These are phyloP conservation scores for Fragum whitleyi DNA, from an alignment of 2,888 invertebrate species.

Conservation along the genomic window DNA sequence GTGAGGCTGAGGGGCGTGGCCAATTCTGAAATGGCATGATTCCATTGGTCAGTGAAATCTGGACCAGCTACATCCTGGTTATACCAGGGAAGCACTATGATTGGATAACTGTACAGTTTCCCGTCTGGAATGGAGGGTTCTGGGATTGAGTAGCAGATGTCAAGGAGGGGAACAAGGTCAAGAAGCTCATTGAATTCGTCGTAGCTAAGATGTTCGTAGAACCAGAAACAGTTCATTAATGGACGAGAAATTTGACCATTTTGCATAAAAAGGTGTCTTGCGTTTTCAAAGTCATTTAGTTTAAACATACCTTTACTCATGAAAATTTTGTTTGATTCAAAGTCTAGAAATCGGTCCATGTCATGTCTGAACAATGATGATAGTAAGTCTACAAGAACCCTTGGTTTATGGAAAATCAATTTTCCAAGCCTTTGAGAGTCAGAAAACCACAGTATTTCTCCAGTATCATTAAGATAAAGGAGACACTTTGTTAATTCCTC, in stretches of 20 bases:
- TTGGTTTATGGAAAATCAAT: slow-evolving; percentile 81
- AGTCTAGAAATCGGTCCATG: slow-evolving; percentile 77
- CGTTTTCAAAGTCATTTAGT: slow-evolving; percentile 76
- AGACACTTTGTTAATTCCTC: slow-evolving; percentile 78
- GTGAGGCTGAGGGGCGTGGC: slow-evolving; percentile 63
- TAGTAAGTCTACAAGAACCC: slow-evolving; percentile 76
- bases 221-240: slow-evolving; percentile 82
- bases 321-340: slow-evolving; percentile 78
- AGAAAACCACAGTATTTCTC: slow-evolving; percentile 82
- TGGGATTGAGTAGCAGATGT: slow-evolving; percentile 81
- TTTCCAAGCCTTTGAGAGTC: slow-evolving; percentile 74
- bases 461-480: slow-evolving; percentile 78
- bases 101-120: slow-evolving; percentile 71
- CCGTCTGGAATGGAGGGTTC: slow-evolving; percentile 77
- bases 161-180: slow-evolving; percentile 79
- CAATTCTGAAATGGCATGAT: slow-evolving; percentile 49
- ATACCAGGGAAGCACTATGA: slow-evolving; percentile 82
- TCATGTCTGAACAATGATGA: slow-evolving; percentile 81
- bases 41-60: slow-evolving; percentile 72
- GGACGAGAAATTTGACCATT: slow-evolving; percentile 82
- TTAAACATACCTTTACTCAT: slow-evolving; percentile 78
- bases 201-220: slow-evolving; percentile 76
- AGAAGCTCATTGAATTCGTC: slow-evolving; percentile 75
- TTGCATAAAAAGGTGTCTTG: slow-evolving; percentile 72
- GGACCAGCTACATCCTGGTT: slow-evolving; percentile 70